These are phyloP conservation scores for Hippoglossus stenolepis DNA, from an alignment of 2,113 vertebrate species.

Conservation along the genomic window DNA sequence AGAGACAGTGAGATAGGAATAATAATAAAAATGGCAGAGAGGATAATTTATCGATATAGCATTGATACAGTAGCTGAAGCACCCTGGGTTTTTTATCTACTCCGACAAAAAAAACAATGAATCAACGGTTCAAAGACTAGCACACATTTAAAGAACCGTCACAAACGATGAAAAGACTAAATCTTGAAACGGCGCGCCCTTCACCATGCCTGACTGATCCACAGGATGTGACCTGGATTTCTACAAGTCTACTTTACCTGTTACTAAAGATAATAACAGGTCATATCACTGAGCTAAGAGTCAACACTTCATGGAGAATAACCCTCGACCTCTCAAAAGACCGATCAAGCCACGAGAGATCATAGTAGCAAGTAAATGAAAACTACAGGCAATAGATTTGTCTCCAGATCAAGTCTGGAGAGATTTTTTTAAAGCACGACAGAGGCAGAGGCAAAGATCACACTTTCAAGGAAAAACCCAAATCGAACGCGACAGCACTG, in stretches of 20 bases:
- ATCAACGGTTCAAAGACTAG: conserved; percentile 17
- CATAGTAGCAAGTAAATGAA: conserved; percentile 16
- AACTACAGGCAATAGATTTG: background rate
- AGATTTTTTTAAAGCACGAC: conserved; percentile 1
- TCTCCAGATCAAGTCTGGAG: conserved; percentile 6
- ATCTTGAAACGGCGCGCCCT: background rate
- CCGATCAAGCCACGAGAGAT: background rate
- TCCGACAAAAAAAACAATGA: conserved; percentile 1
- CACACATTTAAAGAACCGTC: conserved; percentile 25
- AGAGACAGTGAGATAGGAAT: too few relatives aligned
- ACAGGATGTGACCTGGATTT: conserved; percentile 19
- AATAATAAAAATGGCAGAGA: too few relatives aligned
- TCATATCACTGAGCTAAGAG: background rate
- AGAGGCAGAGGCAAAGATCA: conserved; percentile 38
- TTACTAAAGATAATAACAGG: background rate
- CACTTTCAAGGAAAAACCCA: conserved; percentile 38
- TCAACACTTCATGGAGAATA: conserved; percentile 6
- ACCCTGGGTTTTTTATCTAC: background rate
- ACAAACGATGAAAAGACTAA: conserved; percentile 17
- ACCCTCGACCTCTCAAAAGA: background rate
- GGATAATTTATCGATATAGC: background rate
- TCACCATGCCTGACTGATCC: background rate
- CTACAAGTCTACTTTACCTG: conserved; percentile 15
- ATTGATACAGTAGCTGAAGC: background rate
- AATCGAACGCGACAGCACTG: conserved; percentile 51